Evolutionary conservation across 2,113 vertebrate species (phyloP), one percentile per base, ranked within the genome.

Genomic region (Dascyllus trimaculatus): DNA sequence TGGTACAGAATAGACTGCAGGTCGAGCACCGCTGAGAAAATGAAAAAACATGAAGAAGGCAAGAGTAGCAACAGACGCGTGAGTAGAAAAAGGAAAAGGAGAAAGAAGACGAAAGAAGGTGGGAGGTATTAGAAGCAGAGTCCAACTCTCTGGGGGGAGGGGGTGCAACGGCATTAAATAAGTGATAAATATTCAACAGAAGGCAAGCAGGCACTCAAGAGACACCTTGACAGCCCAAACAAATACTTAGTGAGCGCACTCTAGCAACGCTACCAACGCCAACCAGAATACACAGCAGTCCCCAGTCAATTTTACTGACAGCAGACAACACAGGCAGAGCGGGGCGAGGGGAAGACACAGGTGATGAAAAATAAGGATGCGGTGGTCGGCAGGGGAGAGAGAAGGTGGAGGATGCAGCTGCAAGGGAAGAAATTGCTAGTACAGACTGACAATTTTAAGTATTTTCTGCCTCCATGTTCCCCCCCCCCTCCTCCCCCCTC

Each of bases 131-230:
- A 70, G 76, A 84, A 75, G 82, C 65, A 71, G 56, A 68, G 87
- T 82, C 78, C 85, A 87, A 82, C 45, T 85, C 84, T 89, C 89
- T 9, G 7, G 43, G 65, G 66, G 11, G 29, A 26, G n/a, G 40
- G 9, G 68, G 46, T 32, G 26, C 15, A 73, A 59, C n/a, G 6
- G 75, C 71, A 81, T 89, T 83, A 89, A 91, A 66, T 79, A 83
- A 89, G 71, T 85, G 82, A 91, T 92, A 88, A 85, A 92, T 91
- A 89, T 92, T 92, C 87, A 92, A 85, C 91, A 90, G 88, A 86
- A 88, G 79, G 73, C 73, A 60, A 81, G 80, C 82, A 71, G 79
- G 84, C 67, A 78, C 89, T 88, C 89, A 29, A 58, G 87, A 90
- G 91, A 89, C 84, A 89, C 90, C 86, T 85, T 88, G 86, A 87